Evolutionary conservation across 2,797 vertebrate species (phyloP).

Genomic region (Pempheris klunzingeri): DNA sequence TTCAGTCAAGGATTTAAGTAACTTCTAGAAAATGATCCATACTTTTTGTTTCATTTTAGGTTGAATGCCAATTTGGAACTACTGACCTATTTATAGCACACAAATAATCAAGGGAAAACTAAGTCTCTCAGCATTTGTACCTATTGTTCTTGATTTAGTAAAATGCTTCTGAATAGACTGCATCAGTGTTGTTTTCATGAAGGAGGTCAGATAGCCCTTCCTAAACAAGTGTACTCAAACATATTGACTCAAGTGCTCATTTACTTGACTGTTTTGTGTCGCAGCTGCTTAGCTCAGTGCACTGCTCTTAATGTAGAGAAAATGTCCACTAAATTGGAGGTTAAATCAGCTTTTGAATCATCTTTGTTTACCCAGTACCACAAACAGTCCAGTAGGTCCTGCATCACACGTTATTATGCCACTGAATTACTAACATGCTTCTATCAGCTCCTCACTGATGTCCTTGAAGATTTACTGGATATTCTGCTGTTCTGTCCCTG

Average conservation of each 20-base stretch:
- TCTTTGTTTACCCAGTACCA: background rate
- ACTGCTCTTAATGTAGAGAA: background rate
- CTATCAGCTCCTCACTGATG: background rate
- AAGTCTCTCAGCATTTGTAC: background rate
- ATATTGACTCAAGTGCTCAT: background rate
- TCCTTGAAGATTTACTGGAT: background rate
- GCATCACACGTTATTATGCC: background rate
- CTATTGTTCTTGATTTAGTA: background rate
- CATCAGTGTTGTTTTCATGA: background rate
- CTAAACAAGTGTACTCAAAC: background rate
- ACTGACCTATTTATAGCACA: too few relatives aligned
- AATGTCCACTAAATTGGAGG: background rate
- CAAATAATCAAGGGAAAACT: constrained; percentile 2
- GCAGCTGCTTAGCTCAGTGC: background rate
- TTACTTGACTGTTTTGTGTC: background rate
- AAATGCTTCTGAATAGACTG: background rate
- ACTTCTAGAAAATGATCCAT: background rate
- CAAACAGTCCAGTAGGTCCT: background rate
- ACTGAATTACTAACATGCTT: background rate
- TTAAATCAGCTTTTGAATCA: background rate
- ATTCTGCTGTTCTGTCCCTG: background rate
- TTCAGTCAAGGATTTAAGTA: background rate
- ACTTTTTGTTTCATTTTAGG: background rate
- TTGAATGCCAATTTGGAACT: background rate
- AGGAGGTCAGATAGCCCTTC: background rate